Evolutionary conservation across 2,888 invertebrate genomes (phyloP), one percentile per base, ranked within the genome.

Genomic region (Lasiommata megera): DNA sequence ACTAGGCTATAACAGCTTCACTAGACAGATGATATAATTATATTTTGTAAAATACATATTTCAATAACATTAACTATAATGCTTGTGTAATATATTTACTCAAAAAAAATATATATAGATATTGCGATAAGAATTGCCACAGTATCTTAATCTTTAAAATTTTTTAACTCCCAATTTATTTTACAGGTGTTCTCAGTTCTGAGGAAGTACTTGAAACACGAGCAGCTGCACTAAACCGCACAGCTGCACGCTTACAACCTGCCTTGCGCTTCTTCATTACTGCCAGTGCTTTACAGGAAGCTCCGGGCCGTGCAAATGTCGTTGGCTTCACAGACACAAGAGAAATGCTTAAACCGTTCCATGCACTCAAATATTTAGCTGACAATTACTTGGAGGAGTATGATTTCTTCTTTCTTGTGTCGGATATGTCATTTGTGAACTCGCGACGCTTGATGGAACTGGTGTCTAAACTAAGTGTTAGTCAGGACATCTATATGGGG

Each of bases 391-490:
- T 96, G 34, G 95, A 98, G 70, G 96, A 96, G 69, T 99, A 95
- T 82, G 98, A 99, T 82, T 99, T 96, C 88, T 98, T 98, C 87
- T 95, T 97, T 78, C 89, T 99, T 50, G 93, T 96, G 46, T 94
- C 96, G 41, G 99, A 99, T 82, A 92, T 93, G 6, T 94, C 95
- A 0, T 99, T 96, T 77, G 92, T 99, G 52, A 96, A 98, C 79
- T 95, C 95, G 0, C 93, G 95, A 44, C 93, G 93, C 54, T 84
- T 99, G 47, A 88, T 93, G 23, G 92, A 95, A 60, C 85, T 97
- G 54, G 94, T 96, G 6, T 93, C 93, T 43, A 93, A 93, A 72
- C 93, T 98, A 62, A 97, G 97, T 77, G 95, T 97, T 54, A 95
- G 95, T 69, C 94, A 95, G 79, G 95, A 97, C 76, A 93, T 98